Evolutionary conservation across 2,797 vertebrate genomes (phyloP).

Genomic region (Rhabdomys pumilio): DNA sequence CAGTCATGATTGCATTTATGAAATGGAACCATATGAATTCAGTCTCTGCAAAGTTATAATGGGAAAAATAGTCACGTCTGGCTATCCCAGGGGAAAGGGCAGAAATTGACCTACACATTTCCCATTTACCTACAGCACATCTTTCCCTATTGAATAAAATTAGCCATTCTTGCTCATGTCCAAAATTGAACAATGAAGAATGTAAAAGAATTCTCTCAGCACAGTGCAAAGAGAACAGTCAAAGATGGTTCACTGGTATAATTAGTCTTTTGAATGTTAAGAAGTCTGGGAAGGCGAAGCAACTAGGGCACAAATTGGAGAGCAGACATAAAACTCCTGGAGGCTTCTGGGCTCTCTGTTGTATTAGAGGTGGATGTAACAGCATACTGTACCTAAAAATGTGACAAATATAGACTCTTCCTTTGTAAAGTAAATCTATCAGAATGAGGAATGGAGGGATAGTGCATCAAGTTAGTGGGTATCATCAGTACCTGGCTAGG

Average conservation of each 20-base stretch:
- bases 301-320: not conserved
- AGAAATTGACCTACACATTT: not conserved
- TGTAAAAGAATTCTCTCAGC: not conserved
- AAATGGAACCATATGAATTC: not conserved
- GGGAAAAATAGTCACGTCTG: not conserved
- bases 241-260: not conserved
- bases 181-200: constrained; percentile 1
- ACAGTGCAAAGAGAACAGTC: not conserved
- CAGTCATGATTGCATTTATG: not conserved
- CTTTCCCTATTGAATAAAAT: constrained; percentile 30
- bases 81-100: not conserved
- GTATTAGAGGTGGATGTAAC: not conserved
- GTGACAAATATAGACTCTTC: not conserved
- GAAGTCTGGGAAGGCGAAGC: not conserved
- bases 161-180: not conserved
- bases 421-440: not conserved
- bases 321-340: not conserved
- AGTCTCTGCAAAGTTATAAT: not conserved
- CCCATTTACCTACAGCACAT: not conserved
- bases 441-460: not conserved
- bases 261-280: not conserved
- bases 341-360: not conserved
- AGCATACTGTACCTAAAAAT: not conserved
- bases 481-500: not conserved
- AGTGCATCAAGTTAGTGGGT: not conserved